phyloP scores from a whole-genome alignment of 2,797 vertebrate species.

The Babyrousa celebensis region DNA sequence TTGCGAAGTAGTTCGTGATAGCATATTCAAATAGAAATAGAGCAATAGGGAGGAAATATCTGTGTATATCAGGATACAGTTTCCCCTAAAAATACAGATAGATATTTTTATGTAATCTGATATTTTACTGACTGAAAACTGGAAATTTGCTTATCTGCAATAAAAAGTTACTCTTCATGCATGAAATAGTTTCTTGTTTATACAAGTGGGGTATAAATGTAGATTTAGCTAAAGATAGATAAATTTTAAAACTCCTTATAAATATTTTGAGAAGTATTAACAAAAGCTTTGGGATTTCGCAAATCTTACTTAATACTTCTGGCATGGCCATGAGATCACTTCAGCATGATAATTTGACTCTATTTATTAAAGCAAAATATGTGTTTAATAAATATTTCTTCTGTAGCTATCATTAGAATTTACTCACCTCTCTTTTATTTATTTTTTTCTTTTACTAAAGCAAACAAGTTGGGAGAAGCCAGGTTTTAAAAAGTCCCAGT shows the following conservation, averaged over 20 bases:
- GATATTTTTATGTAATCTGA: neutral
- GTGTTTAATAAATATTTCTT: conserved; percentile 4
- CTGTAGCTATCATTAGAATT: neutral
- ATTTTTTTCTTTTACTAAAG: neutral
- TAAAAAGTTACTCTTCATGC: neutral
- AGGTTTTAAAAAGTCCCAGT: neutral
- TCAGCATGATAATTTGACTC: neutral
- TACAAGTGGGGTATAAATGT: neutral
- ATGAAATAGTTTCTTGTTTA: neutral
- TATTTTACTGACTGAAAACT: neutral
- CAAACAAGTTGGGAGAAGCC: neutral
- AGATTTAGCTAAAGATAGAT: neutral
- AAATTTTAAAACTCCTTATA: conserved; percentile 2
- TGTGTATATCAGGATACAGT: neutral
- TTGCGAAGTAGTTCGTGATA: neutral
- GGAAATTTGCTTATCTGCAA: neutral
- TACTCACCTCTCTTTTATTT: neutral
- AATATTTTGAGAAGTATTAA: neutral
- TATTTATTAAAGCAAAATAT: conserved; percentile 21
- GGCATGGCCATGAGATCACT: neutral
- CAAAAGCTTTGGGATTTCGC: neutral
- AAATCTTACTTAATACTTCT: conserved; percentile 1
- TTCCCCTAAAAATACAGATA: neutral
- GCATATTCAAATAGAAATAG: neutral
- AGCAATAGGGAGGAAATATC: neutral